phyloP scores from a whole-genome alignment of 2,888 invertebrate species.

The Mongoloraphidia duomilia region DNA sequence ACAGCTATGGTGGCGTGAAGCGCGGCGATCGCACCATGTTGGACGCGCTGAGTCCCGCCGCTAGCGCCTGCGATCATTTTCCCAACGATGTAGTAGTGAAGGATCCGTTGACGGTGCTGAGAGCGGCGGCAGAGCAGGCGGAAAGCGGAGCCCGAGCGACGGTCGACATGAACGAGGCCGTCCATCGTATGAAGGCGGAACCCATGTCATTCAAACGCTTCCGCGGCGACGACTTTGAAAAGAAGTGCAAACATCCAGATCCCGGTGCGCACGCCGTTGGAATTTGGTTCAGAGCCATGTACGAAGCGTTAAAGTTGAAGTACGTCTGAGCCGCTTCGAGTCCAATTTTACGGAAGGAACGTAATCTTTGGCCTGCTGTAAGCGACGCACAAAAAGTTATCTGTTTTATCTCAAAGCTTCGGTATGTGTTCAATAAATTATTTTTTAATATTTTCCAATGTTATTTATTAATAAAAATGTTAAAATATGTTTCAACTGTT shows the following conservation, averaged over 20 bases:
- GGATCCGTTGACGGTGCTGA: slow-evolving; percentile 24
- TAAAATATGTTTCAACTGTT: no score
- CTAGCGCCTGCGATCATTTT: no score
- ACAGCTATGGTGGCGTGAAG: not conserved
- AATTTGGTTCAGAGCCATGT: slow-evolving; percentile 40
- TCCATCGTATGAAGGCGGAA: slow-evolving; percentile 26
- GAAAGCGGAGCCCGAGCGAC: slow-evolving; percentile 17
- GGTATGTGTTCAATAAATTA: no score
- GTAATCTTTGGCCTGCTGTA: no score
- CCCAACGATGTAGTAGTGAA: slow-evolving; percentile 32
- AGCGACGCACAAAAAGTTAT: no score
- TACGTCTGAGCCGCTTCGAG: not conserved
- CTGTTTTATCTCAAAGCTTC: no score
- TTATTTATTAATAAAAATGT: no score
- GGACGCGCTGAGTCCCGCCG: not conserved
- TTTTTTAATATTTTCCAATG: no score
- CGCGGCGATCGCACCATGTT: not conserved
- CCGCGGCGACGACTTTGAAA: slow-evolving; percentile 2
- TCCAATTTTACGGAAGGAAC: no score
- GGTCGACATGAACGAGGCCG: slow-evolving; percentile 25
- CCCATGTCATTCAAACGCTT: slow-evolving; percentile 18
- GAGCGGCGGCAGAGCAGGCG: slow-evolving; percentile 18
- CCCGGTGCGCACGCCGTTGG: slow-evolving; percentile 44
- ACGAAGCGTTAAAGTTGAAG: slow-evolving; percentile 30
- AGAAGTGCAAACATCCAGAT: slow-evolving; percentile 31